Percentiles rank a stretch among this genome's conserved stretches.
Evolutionary conservation across 1,140 invertebrate species (phyloP).

Genomic region (Bradynema listronoti): DNA sequence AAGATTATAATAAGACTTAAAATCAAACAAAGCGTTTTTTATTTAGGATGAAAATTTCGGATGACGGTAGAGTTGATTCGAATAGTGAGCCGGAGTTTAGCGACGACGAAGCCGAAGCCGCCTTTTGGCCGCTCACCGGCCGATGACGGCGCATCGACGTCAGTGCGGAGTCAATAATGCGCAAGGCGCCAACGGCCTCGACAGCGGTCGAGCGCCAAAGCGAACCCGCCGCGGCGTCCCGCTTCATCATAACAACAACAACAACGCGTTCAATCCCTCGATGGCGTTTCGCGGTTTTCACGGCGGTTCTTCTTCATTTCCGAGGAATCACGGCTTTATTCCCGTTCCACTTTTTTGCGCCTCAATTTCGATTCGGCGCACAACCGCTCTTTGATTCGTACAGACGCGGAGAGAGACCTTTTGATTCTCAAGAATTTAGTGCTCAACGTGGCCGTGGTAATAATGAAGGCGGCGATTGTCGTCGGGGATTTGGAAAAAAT

Average conservation of each 20-base stretch:
- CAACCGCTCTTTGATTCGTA: too few relatives aligned
- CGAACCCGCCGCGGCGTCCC: neutral
- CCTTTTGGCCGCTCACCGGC: slow-evolving; percentile 17
- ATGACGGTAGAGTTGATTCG: slow-evolving; percentile 9
- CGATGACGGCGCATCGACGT: too few relatives aligned
- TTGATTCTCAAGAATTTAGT: too few relatives aligned
- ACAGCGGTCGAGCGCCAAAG: neutral
- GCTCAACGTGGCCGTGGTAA: too few relatives aligned
- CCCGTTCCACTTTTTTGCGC: too few relatives aligned
- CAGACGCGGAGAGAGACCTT: too few relatives aligned
- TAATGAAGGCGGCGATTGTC: too few relatives aligned
- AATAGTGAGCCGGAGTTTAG: slow-evolving; percentile 25
- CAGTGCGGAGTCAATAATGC: too few relatives aligned
- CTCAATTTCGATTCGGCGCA: too few relatives aligned
- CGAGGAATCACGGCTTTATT: too few relatives aligned
- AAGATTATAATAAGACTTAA: neutral
- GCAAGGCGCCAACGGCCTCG: too few relatives aligned
- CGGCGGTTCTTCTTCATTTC: neutral
- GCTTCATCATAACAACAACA: neutral
- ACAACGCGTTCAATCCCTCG: neutral
- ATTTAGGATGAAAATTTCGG: slow-evolving; percentile 20
- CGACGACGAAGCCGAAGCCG: slow-evolving; percentile 26
- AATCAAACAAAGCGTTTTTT: neutral
- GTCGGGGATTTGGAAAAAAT: too few relatives aligned
- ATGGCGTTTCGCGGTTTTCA: neutral